Base-by-base conservation (phyloP, 2,797 vertebrate species). In the Sorex maritimensis region DNA sequence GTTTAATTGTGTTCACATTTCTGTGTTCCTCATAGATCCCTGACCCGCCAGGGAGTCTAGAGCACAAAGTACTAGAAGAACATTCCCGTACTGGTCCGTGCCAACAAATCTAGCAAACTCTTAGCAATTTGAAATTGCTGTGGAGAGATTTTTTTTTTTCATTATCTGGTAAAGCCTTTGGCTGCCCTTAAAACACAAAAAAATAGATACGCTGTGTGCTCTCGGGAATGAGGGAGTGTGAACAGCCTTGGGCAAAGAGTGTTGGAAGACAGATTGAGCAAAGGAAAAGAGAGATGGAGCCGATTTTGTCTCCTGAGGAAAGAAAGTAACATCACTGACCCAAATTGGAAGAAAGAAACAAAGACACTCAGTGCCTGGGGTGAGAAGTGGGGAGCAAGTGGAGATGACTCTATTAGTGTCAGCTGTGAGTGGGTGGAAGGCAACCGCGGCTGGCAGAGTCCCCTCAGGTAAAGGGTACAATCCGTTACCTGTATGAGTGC, bases 81-180 rank as follows among this genome's bases (percentile, higher is more conserved):
- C 85, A 93, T 91, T 95, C 88, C 93, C 84, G 19, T 92, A 94
- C 95, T 67, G 79, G 71, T 92, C 81, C 61, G n/a, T 92, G 86
- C 96, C 91, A 92, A 91, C 63, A 90, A 95, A 85, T 80, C 87
- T 73, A 86, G 79, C 92, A 91, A 92, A 95, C 94, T 93, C 94
- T 93, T 96, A 93, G 91, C 72, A 90, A 93, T 84, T 96, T 89
- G 85, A 71, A 96, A 88, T 84, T 94, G 84, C 75, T 82, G 90
- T 82, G 2, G 34, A 95, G 89, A 95, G 96, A 93, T 91, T 91
- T 61, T 44, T 34, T 34, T 34, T 34, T 44, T 79, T 94, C 81
- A 86, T 95, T 95, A 96, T 92, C 94, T 96, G 61, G 79, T 68
- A 96, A 90, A 96, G 92, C 41, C 74, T 90, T 86, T 93, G 95